Percentiles rank a stretch among this genome's conserved stretches.
These are phyloP conservation scores for Epinotia brunnichana DNA, from an alignment of 2,888 invertebrate genomes.

Conservation along the genomic window DNA sequence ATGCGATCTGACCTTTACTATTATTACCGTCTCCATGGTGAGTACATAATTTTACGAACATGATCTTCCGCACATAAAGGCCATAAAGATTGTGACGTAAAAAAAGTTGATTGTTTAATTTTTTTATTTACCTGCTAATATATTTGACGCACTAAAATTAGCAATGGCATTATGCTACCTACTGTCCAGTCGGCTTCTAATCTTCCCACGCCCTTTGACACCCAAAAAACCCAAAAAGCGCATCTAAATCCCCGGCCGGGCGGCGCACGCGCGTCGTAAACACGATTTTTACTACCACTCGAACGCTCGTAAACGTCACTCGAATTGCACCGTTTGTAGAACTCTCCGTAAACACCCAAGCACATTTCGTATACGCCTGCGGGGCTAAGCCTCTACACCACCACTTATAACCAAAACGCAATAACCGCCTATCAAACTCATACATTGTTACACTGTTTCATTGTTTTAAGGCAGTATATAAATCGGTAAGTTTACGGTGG, in stretches of 20 bases:
- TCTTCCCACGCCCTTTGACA: slow-evolving; percentile 23
- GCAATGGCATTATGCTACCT: neutral
- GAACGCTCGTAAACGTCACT: slow-evolving; percentile 81
- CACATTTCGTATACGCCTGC: slow-evolving; percentile 82
- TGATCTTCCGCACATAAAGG: too few species aligned
- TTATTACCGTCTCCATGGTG: too few species aligned
- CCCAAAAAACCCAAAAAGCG: slow-evolving; percentile 30
- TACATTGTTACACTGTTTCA: slow-evolving; percentile 19
- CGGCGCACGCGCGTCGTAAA: slow-evolving; percentile 74
- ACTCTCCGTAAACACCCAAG: slow-evolving; percentile 80
- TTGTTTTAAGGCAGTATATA: slow-evolving; percentile 60
- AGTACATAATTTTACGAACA: too few species aligned
- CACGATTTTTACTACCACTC: slow-evolving; percentile 82
- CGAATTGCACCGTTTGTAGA: slow-evolving; percentile 82
- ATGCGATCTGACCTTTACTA: too few species aligned
- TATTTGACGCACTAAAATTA: neutral
- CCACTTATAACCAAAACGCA: slow-evolving; percentile 8
- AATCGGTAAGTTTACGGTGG: slow-evolving; percentile 82
- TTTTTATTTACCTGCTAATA: neutral
- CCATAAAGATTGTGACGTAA: too few species aligned
- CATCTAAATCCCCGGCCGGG: slow-evolving; percentile 49
- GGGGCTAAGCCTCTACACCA: slow-evolving; percentile 59
- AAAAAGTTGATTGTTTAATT: too few species aligned
- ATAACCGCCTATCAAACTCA: slow-evolving; percentile 5
- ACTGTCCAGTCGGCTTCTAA: neutral